A percentile compares a stretch with the other conserved stretches of the same genome.
Evolutionary conservation across 2,797 vertebrate genomes (phyloP).

Genomic region (Acipenser transmontanus): DNA sequence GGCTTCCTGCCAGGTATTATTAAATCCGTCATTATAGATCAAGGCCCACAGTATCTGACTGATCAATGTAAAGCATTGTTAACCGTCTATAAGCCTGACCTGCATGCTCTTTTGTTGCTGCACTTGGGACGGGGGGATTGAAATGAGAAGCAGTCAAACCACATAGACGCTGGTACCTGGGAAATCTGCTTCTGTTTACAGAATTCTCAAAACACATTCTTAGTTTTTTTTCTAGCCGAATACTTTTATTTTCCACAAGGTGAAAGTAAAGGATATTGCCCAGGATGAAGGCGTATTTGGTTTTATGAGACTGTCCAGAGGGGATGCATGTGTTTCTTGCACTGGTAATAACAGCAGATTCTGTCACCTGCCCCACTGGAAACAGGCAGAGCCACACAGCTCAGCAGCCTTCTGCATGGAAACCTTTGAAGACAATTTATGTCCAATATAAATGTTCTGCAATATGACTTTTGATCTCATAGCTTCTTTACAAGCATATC

Average conservation of each 20-base stretch:
- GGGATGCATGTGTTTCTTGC: not conserved
- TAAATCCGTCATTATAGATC: slow-evolving; percentile 28
- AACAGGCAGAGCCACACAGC: not conserved
- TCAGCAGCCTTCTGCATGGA: not conserved
- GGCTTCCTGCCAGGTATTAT: slow-evolving; percentile 35
- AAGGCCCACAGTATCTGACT: slow-evolving; percentile 24
- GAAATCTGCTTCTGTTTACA: not conserved
- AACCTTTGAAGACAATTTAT: not conserved
- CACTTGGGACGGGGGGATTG: not conserved
- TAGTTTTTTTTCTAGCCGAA: not conserved
- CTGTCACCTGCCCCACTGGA: not conserved
- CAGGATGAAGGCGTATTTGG: not conserved
- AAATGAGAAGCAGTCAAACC: not conserved
- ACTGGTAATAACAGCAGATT: not conserved
- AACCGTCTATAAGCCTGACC: not conserved
- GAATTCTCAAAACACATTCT: not conserved
- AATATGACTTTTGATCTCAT: not conserved
- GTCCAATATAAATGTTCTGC: not conserved
- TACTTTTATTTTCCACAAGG: not conserved
- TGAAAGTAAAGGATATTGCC: slow-evolving; percentile 1
- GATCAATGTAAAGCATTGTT: slow-evolving; percentile 20
- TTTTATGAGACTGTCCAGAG: not conserved
- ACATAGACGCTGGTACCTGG: too few relatives aligned
- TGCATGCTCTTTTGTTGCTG: not conserved
- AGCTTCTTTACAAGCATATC: not conserved